Percentiles rank a stretch among this genome's conserved stretches.
Evolutionary conservation across 1,140 invertebrate species (phyloP).

Genomic region (Atta colombica): DNA sequence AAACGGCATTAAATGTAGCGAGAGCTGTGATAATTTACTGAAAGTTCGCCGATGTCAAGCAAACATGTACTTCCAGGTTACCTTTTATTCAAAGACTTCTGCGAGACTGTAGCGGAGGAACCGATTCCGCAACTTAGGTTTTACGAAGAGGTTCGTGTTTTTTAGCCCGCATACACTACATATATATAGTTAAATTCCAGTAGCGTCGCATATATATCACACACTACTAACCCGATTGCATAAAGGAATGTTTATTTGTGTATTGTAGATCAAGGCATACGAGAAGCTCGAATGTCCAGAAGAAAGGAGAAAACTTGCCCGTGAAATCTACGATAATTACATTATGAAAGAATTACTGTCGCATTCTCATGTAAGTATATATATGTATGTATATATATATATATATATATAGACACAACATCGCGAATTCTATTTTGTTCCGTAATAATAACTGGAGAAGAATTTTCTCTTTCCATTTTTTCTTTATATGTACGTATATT

Average conservation of each 20-base stretch:
- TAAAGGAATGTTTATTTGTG: constrained; percentile 67
- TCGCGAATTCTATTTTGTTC: neutral
- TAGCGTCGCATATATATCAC: constrained; percentile 46
- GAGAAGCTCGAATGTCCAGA: constrained; percentile 99
- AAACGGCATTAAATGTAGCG: constrained; percentile 25
- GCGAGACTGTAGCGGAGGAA: constrained; percentile 98
- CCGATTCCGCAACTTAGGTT: constrained; percentile 99
- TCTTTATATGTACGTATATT: neutral
- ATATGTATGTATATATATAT: neutral
- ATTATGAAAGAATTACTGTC: constrained; percentile 99
- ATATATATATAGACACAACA: constrained; percentile 65
- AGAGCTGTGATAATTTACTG: constrained; percentile 33
- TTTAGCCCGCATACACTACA: constrained; percentile 24
- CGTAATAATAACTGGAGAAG: neutral
- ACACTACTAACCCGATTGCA: constrained; percentile 26
- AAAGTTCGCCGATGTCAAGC: constrained; percentile 51
- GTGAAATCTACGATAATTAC: constrained; percentile 99
- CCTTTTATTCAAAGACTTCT: constrained; percentile 99
- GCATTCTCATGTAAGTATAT: constrained; percentile 96
- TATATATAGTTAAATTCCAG: constrained; percentile 60
- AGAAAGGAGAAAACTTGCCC: constrained; percentile 96
- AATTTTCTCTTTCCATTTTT: neutral
- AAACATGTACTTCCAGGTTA: constrained; percentile 92
- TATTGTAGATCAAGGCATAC: constrained; percentile 97
- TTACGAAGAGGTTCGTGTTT: constrained; percentile 97